Conservation (phyloP, 2,113 vertebrate species). For the Apistogramma diplotaenia region DNA sequence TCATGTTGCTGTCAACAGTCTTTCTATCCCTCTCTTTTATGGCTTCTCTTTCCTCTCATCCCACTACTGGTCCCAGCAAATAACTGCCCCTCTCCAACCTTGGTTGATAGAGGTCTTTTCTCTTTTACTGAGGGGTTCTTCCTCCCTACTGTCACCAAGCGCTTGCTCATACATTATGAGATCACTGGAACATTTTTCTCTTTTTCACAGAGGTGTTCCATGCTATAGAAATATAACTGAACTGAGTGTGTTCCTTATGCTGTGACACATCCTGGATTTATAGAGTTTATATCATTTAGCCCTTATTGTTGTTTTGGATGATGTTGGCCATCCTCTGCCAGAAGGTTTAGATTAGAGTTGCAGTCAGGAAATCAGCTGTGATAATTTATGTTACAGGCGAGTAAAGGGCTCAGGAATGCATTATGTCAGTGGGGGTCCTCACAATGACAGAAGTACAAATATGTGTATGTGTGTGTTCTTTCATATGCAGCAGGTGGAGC, state of each 20-base stretch:
- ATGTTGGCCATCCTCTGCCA: not conserved
- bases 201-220: not conserved
- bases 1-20: not conserved
- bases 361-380: not conserved
- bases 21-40: not conserved
- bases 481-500: constrained; percentile 72
- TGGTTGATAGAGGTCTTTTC: not conserved
- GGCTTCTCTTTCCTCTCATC: not conserved
- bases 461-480: constrained; percentile 20
- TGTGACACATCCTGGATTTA: not conserved
- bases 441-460: not conserved
- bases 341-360: not conserved
- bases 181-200: not conserved
- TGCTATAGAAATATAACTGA: not conserved
- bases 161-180: not conserved
- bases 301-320: not conserved
- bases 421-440: not conserved
- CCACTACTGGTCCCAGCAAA: not conserved
- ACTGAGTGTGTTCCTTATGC: not conserved
- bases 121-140: not conserved
- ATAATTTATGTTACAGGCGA: not conserved
- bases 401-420: not conserved
- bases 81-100: not conserved
- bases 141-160: not conserved
- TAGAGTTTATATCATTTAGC: not conserved